These are phyloP conservation scores for Aethina tumida DNA, from an alignment of 1,140 invertebrate species.

Conservation along the genomic window DNA sequence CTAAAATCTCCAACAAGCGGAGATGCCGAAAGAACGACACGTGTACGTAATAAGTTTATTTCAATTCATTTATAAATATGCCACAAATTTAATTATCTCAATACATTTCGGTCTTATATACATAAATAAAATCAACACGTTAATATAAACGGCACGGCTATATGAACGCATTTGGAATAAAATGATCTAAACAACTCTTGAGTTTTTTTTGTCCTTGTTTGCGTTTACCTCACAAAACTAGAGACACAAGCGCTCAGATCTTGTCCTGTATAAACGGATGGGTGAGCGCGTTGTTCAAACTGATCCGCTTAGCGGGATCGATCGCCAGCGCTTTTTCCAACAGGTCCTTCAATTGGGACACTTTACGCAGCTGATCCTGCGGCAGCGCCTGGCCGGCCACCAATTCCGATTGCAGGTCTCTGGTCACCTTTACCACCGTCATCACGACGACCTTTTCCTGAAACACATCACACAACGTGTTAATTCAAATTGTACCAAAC, in stretches of 20 bases:
- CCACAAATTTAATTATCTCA: too few species aligned
- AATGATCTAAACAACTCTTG: too few species aligned
- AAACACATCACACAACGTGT: conserved; percentile 20
- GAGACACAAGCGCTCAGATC: too few species aligned
- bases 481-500: conserved; percentile 3
- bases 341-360: conserved; percentile 86
- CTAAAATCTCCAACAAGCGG: too few species aligned
- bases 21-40: too few species aligned
- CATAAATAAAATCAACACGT: too few species aligned
- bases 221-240: conserved; percentile 29
- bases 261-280: conserved; percentile 97
- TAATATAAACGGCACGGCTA: too few species aligned
- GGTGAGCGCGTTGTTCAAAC: conserved; percentile 85
- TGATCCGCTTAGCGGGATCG: conserved; percentile 86
- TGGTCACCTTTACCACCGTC: conserved; percentile 76
- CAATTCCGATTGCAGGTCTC: conserved; percentile 81
- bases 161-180: too few species aligned
- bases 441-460: conserved; percentile 95
- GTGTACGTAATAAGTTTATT: too few species aligned
- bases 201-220: conserved; percentile 12
- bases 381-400: conserved; percentile 82
- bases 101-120: too few species aligned
- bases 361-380: conserved; percentile 80
- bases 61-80: too few species aligned
- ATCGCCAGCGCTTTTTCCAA: conserved; percentile 89